These are phyloP conservation scores for Thereva unica DNA, from an alignment of 2,888 invertebrate genomes.

Conservation along the genomic window DNA sequence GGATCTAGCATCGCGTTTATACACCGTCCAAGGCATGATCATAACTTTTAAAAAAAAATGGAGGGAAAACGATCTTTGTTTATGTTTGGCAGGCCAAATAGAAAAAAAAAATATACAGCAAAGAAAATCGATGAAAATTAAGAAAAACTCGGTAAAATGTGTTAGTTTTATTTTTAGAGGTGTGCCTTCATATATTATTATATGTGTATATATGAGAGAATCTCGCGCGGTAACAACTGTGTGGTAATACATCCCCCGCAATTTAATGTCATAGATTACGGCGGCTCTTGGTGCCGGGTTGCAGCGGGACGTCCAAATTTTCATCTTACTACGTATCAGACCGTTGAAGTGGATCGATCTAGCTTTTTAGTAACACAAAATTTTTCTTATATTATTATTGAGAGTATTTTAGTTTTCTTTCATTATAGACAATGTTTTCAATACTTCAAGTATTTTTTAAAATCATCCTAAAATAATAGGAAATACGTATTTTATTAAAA, in stretches of 20 bases:
- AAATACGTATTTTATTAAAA: too few relatives aligned
- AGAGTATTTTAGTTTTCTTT: too few relatives aligned
- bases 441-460: too few relatives aligned
- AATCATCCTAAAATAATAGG: too few relatives aligned
- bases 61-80: conserved; percentile 20
- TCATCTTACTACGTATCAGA: background rate
- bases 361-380: background rate
- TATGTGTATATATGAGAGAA: background rate
- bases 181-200: background rate
- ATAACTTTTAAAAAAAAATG: conserved; percentile 11
- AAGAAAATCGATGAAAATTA: conserved; percentile 19
- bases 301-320: background rate
- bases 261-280: conserved; percentile 17
- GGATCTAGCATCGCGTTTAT: too few relatives aligned
- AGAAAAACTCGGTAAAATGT: conserved; percentile 26
- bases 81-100: conserved; percentile 24
- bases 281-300: conserved; percentile 23
- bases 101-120: conserved; percentile 12
- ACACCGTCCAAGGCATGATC: background rate
- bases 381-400: too few relatives aligned
- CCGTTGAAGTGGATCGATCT: background rate
- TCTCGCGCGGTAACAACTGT: conserved; percentile 25
- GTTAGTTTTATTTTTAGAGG: conserved; percentile 30
- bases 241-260: conserved; percentile 36
- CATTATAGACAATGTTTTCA: too few relatives aligned